These are phyloP conservation scores for Chiloscyllium punctatum DNA, from an alignment of 2,797 vertebrate species.

Conservation along the genomic window DNA sequence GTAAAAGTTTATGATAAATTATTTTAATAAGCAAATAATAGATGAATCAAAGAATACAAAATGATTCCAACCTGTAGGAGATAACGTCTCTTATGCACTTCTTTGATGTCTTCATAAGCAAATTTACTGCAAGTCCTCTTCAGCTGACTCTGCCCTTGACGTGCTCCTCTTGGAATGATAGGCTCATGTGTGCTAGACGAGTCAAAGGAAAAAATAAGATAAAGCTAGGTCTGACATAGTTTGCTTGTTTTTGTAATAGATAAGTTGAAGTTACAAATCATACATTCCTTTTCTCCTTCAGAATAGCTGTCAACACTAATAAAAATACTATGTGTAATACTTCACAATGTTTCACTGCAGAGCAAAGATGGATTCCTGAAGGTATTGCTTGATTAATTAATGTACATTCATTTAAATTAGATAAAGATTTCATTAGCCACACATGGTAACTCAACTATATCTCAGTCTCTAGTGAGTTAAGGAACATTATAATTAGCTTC, in stretches of 20 bases:
- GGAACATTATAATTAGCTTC: not conserved
- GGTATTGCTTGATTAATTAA: not conserved
- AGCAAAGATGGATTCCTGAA: not conserved
- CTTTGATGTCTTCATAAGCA: constrained; percentile 95
- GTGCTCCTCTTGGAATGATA: constrained; percentile 88
- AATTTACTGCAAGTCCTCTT: constrained; percentile 96
- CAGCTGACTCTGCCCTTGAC: constrained; percentile 88
- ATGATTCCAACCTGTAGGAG: constrained; percentile 75
- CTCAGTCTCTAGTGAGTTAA: not conserved
- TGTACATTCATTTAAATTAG: not conserved
- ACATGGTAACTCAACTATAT: not conserved
- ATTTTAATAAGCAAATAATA: constrained; percentile 32
- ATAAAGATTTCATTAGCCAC: not conserved
- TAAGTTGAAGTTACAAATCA: not conserved
- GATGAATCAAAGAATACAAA: not conserved
- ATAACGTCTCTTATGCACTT: constrained; percentile 95
- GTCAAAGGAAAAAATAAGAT: not conserved
- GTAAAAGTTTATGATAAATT: not conserved
- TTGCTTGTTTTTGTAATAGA: not conserved
- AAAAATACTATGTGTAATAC: not conserved
- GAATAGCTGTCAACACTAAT: not conserved
- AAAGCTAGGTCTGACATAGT: not conserved
- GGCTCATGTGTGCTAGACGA: constrained; percentile 82
- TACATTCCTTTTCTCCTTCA: not conserved
- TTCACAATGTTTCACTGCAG: not conserved